Percentiles rank a stretch among this genome's conserved stretches.
Conservation (phyloP, 2,113 vertebrate species). For the Triplophysa dalaica region DNA sequence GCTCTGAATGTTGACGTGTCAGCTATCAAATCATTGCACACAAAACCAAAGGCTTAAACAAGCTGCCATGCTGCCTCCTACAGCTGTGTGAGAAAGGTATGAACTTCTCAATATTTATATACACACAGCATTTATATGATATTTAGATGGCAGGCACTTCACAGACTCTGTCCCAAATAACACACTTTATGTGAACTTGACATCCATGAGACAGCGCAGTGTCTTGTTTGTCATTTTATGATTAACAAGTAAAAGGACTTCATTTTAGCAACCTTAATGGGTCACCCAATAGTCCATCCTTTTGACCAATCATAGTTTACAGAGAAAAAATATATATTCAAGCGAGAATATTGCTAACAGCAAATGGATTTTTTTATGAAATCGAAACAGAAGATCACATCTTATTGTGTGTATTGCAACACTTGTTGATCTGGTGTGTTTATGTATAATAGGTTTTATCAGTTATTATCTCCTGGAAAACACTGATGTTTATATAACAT, state of each 20-base stretch:
- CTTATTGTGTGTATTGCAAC: no score
- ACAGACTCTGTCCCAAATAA: neutral
- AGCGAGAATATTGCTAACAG: no score
- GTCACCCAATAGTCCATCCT: no score
- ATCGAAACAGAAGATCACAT: no score
- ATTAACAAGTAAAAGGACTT: neutral
- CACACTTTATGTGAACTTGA: neutral
- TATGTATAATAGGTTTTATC: no score
- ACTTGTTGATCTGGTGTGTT: no score
- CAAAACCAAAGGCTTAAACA: constrained; percentile 32
- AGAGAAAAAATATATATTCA: no score
- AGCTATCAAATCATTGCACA: constrained; percentile 24
- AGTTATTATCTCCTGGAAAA: no score
- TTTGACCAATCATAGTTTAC: no score
- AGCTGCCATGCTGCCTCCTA: constrained; percentile 2
- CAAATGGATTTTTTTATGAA: no score
- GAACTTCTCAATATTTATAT: neutral
- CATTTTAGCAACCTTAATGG: no score
- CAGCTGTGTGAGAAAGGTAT: constrained; percentile 6
- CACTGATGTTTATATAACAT: no score
- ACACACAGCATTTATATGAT: neutral
- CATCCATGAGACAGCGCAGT: neutral
- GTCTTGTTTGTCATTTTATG: neutral
- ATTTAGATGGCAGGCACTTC: neutral
- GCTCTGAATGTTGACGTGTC: constrained; percentile 2